Base-by-base conservation (phyloP, 2,888 invertebrate genomes). In the Xestia rhomboidea region DNA sequence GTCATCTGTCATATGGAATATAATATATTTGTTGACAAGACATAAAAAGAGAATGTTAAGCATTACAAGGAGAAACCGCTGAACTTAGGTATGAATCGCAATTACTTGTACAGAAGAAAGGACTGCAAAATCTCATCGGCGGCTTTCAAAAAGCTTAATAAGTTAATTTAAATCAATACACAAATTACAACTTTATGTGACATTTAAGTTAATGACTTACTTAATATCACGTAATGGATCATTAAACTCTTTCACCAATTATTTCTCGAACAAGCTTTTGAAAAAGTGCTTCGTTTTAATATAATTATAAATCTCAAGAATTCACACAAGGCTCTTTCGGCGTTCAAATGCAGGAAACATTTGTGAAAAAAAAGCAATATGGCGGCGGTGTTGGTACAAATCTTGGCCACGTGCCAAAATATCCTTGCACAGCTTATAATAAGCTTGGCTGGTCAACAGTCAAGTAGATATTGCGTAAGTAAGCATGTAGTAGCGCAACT, bases 401-500 rank as follows among this genome's bases (percentile, higher is more conserved):
- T 64, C 18, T n/a, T 64, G 41, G 41, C n/a, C 63, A 64, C 41
- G 38, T 7, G 38, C 13, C n/a, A 64, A n/a, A 63, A 64, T 0
- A 64, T 41, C 15, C n/a, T 64, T n/a, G 41, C 41, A n/a, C 15
- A 64, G 64, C 64, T 64, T 62, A 27, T 15, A 27, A 18, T 77
- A 78, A 86, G 78, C 79, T 75, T 81, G 87, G 38, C 41, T 81
- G 72, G 71, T 83, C 73, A 81, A 71, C 72, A 54, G 73, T 77
- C 70, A 77, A 78, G 67, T 44, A 21, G 6, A n/a, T n/a, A 73
- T 90, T 90, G 85, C 88, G 81, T 87, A 87, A 87, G 83, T 81
- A 62, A 73, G 74, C 70, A 70, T 68, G 77, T 73, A 72, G 79
- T 80, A 79, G 77, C 74, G 79, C 89, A 91, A 92, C 94, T 95